Conservation (phyloP, 1,140 invertebrate genomes). For the Lordiphosa collinella region DNA sequence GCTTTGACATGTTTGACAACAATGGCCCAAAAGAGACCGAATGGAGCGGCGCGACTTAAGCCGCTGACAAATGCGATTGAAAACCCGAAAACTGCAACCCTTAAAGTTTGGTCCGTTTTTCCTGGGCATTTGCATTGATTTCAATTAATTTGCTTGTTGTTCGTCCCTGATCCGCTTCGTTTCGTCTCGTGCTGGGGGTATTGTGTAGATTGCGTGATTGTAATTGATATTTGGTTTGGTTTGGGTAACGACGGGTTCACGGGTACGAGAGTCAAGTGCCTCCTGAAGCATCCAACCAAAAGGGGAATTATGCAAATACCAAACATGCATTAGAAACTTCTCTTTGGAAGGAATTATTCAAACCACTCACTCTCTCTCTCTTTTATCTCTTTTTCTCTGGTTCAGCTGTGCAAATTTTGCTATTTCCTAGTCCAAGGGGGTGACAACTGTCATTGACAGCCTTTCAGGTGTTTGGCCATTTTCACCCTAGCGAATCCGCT, state of each 20-base stretch:
- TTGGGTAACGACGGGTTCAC: slow-evolving; percentile 19
- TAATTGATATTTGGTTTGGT: slow-evolving; percentile 69
- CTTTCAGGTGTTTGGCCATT: slow-evolving; percentile 41
- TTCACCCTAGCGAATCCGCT: slow-evolving; percentile 27
- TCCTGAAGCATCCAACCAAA: slow-evolving; percentile 10
- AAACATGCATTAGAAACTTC: slow-evolving; percentile 62
- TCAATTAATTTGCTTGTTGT: slow-evolving; percentile 76
- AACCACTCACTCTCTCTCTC: slow-evolving; percentile 9
- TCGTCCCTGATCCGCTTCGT: slow-evolving; percentile 27
- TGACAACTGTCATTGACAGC: slow-evolving; percentile 66
- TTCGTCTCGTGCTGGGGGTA: not conserved
- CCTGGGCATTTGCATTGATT: slow-evolving; percentile 69
- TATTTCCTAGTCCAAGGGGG: slow-evolving; percentile 33
- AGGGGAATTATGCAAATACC: slow-evolving; percentile 67
- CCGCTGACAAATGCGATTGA: slow-evolving; percentile 73
- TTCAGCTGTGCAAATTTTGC: slow-evolving; percentile 69
- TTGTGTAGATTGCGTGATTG: slow-evolving; percentile 65
- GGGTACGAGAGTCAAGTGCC: not conserved
- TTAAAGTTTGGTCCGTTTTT: slow-evolving; percentile 42
- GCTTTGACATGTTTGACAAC: slow-evolving; percentile 79
- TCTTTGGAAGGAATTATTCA: slow-evolving; percentile 8
- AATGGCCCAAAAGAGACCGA: slow-evolving; percentile 23
- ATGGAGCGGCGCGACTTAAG: slow-evolving; percentile 48
- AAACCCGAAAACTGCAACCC: slow-evolving; percentile 49
- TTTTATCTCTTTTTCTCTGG: slow-evolving; percentile 3